Evolutionary conservation across 2,113 vertebrate species (phyloP).

Genomic region (Eulemur macaco): DNA sequence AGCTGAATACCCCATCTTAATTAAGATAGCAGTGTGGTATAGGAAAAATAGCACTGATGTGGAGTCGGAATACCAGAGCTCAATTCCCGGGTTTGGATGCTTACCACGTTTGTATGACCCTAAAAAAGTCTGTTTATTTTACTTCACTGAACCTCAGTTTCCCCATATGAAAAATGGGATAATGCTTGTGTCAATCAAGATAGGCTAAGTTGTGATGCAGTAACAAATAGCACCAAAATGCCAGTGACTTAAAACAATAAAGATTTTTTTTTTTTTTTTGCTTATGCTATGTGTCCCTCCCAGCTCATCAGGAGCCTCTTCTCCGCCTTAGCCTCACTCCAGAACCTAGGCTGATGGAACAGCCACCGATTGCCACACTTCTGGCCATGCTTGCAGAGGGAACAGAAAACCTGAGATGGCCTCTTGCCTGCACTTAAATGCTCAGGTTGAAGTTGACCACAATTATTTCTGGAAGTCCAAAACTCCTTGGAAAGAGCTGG

Average conservation of each 20-base stretch:
- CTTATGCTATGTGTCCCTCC: background rate
- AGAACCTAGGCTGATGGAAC: background rate
- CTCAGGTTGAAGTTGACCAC: background rate
- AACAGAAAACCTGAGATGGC: background rate
- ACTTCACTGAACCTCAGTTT: background rate
- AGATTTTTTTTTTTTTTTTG: background rate
- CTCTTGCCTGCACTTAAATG: too few relatives aligned
- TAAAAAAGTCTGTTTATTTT: background rate
- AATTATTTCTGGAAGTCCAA: background rate
- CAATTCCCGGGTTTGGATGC: background rate
- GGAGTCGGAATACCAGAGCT: background rate
- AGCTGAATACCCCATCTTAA: background rate
- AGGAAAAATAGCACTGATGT: background rate
- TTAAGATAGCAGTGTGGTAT: background rate
- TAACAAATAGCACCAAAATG: background rate
- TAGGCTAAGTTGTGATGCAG: background rate
- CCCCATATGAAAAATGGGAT: background rate
- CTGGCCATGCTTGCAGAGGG: background rate
- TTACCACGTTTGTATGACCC: background rate
- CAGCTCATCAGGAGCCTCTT: background rate
- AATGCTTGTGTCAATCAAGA: background rate
- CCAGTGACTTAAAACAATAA: background rate
- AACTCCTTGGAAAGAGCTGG: background rate
- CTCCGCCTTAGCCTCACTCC: background rate
- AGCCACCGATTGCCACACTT: background rate